phyloP scores from a whole-genome alignment of 2,888 invertebrate species.

The Augochlorella aurata region DNA sequence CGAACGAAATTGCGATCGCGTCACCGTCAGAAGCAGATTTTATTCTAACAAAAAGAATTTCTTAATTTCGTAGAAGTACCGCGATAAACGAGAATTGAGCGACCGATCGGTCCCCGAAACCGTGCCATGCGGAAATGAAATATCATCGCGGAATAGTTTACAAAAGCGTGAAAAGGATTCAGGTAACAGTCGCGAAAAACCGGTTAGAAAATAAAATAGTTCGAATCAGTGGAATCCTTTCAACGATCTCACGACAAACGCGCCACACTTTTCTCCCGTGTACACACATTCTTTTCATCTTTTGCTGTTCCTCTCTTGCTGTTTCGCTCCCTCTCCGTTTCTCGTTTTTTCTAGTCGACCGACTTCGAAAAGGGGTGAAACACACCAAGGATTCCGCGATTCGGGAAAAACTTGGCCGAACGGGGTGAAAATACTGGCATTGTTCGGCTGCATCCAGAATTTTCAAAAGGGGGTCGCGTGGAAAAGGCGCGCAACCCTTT shows the following conservation, averaged over 20 bases:
- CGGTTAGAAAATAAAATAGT: constrained; percentile 32
- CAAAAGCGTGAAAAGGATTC: constrained; percentile 31
- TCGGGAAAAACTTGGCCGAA: constrained; percentile 58
- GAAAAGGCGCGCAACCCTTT: constrained; percentile 77
- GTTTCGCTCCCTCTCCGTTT: too few relatives aligned
- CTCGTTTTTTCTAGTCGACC: constrained; percentile 54
- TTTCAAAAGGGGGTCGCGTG: constrained; percentile 50
- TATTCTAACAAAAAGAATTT: not conserved
- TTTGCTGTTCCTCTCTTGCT: not conserved
- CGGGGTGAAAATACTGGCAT: constrained; percentile 64
- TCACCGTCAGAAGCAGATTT: not conserved
- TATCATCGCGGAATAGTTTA: constrained; percentile 24
- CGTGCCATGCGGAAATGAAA: constrained; percentile 27
- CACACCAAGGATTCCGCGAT: constrained; percentile 55
- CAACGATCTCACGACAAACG: constrained; percentile 45
- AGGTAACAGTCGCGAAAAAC: constrained; percentile 32
- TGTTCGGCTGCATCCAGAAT: constrained; percentile 47
- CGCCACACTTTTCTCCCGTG: not conserved
- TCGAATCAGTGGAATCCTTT: constrained; percentile 52
- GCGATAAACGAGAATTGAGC: not conserved
- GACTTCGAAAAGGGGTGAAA: constrained; percentile 38
- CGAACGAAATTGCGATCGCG: not conserved
- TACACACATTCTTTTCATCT: not conserved
- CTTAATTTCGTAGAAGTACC: not conserved
- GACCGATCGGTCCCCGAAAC: not conserved